Base-by-base conservation (phyloP, 2,797 vertebrate species). In the Moxostoma hubbsi region DNA sequence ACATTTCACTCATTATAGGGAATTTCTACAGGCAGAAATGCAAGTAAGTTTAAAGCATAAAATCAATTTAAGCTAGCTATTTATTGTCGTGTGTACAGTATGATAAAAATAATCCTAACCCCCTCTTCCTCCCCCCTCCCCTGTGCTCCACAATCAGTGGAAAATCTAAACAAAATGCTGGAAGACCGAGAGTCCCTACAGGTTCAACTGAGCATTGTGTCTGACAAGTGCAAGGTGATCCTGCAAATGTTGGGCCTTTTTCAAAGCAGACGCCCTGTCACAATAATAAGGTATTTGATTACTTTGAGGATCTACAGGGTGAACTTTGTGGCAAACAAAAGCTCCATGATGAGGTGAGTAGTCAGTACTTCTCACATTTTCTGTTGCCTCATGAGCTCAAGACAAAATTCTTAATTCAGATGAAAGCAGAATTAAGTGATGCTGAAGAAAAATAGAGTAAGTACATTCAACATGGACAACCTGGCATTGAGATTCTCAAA, bases 361-460 rank as follows among this genome's bases (percentile, higher is more conserved):
- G 49, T 4, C 12, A 65, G 4, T 77, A 68, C 12, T 12, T 77
- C 36, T 49, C 11, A 18, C 7, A 7, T 8, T 36, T 2, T 79
- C 43, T 55, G 50, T 49, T 5, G 74, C 0, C 4, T 57, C 9
- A 51, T 15, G 12, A 5, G 18, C 5, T 46, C 0, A 80, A 79
- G 43, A 82, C 9, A 10, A 7, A 77, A 0, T 64, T 79, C n/a
- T 54, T 84, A 2, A 6, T 43, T 51, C 66, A 53, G 68, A 18
- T 75, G 0, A 12, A 9, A 1, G 2, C 77, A 67, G 81, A 73
- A 36, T 74, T 69, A n/a, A 36, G 11, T 45, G 75, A 75, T 70
- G 71, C 76, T 1, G 73, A 85, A 2, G 73, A 81, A 0, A 84
- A 84, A 6, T 46, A 81, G 24, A 71, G 0, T 13, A 86, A 77